These are phyloP conservation scores for Schizaphis graminum DNA, from an alignment of 2,888 invertebrate genomes.

Conservation along the genomic window DNA sequence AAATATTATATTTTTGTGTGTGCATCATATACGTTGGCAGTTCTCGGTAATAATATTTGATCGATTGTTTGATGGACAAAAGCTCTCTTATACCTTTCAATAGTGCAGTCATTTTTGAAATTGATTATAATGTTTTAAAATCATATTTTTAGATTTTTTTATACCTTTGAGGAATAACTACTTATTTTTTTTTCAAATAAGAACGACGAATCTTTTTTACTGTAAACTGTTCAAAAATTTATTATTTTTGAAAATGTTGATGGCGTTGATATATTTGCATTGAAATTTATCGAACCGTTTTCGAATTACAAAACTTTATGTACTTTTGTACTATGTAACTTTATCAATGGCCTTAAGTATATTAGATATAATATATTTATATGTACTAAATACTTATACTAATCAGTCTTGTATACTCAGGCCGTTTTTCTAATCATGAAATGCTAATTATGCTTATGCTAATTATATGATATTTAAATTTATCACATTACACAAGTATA, in stretches of 20 bases:
- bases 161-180: not conserved
- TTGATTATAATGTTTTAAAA: not conserved
- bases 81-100: not conserved
- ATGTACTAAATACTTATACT: not conserved
- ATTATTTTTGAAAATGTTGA: not conserved
- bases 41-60: not conserved
- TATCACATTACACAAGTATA: not conserved
- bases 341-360: not conserved
- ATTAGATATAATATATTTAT: not conserved
- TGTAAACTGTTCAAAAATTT: not conserved
- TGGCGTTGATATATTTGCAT: not conserved
- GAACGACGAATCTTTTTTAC: not conserved
- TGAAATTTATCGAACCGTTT: not conserved
- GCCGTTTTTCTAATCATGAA: not conserved
- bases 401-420: not conserved
- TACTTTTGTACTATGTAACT: not conserved
- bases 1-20: not conserved
- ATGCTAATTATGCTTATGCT: not conserved
- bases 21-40: not conserved
- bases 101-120: not conserved
- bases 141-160: not conserved
- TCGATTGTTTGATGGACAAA: not conserved
- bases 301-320: not conserved
- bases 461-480: not conserved
- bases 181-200: not conserved